Conservation (phyloP, 2,113 vertebrate species). For the Passer montanus region DNA sequence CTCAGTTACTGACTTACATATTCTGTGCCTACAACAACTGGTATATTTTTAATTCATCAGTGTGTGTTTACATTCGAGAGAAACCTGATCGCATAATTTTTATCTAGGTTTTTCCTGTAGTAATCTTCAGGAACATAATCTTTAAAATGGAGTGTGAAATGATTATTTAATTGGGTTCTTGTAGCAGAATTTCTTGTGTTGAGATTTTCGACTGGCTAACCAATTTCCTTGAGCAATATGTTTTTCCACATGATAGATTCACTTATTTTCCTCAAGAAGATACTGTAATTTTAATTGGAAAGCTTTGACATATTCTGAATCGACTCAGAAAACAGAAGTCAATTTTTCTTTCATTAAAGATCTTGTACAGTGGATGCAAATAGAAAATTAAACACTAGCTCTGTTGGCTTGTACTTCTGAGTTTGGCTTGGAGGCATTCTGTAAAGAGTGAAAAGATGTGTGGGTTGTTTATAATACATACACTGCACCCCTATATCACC, state of each 20-base stretch:
- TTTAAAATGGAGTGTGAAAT: conserved; percentile 36
- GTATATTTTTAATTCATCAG: background rate
- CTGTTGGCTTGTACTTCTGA: background rate
- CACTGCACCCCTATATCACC: background rate
- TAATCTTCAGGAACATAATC: conserved; percentile 19
- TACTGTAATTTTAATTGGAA: conserved; percentile 54
- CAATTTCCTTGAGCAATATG: conserved; percentile 30
- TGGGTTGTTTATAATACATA: background rate
- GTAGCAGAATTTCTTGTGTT: conserved; percentile 3
- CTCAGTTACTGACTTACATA: background rate
- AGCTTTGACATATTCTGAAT: conserved; percentile 13
- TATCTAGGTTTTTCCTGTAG: conserved; percentile 9
- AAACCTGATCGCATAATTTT: background rate
- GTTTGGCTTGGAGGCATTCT: background rate
- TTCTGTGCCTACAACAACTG: background rate
- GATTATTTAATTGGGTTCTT: conserved; percentile 47
- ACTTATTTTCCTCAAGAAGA: conserved; percentile 28
- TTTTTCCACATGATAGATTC: conserved; percentile 45
- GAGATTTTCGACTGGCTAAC: conserved; percentile 31
- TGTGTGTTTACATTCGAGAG: background rate
- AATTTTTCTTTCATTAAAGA: conserved; percentile 27
- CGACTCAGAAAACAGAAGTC: background rate
- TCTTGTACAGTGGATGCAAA: background rate
- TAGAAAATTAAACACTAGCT: background rate
- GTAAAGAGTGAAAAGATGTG: background rate